These are phyloP conservation scores for Sarcophilus harrisii DNA, from an alignment of 2,797 vertebrate species.

Conservation along the genomic window DNA sequence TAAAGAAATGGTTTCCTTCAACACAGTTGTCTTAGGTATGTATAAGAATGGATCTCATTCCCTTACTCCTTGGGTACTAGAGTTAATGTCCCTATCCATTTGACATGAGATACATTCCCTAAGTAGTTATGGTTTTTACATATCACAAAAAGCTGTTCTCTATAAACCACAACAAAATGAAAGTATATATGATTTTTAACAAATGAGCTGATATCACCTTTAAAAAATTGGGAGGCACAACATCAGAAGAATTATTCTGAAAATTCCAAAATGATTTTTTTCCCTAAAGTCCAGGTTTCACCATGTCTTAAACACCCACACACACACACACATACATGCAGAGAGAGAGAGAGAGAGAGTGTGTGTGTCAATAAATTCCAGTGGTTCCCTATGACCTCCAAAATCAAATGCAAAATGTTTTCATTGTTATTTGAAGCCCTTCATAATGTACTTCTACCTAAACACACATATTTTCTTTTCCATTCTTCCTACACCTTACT, in stretches of 20 bases:
- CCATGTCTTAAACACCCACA: background rate
- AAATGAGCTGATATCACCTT: background rate
- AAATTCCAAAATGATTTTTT: background rate
- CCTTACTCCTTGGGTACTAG: rapidly evolving
- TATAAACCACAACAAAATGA: background rate
- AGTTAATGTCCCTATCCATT: background rate
- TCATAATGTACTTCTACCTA: too few relatives aligned
- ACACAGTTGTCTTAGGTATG: slow-evolving; percentile 95
- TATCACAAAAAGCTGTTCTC: background rate
- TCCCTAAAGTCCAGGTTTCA: background rate
- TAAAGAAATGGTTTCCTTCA: slow-evolving; percentile 96
- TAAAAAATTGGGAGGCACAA: background rate
- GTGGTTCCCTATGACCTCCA: background rate
- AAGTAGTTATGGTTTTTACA: rapidly evolving
- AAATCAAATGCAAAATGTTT: background rate
- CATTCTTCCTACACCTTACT: background rate
- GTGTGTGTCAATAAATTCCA: background rate
- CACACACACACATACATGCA: background rate
- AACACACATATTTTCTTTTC: background rate
- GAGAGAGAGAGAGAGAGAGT: background rate
- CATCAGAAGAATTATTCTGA: background rate
- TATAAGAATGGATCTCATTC: background rate
- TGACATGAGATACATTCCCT: background rate
- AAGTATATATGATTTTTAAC: background rate
- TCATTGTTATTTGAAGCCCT: background rate